Evolutionary conservation across 2,113 vertebrate species (phyloP), one percentile per base, ranked within the genome.

Genomic region (Azemiops feae): DNA sequence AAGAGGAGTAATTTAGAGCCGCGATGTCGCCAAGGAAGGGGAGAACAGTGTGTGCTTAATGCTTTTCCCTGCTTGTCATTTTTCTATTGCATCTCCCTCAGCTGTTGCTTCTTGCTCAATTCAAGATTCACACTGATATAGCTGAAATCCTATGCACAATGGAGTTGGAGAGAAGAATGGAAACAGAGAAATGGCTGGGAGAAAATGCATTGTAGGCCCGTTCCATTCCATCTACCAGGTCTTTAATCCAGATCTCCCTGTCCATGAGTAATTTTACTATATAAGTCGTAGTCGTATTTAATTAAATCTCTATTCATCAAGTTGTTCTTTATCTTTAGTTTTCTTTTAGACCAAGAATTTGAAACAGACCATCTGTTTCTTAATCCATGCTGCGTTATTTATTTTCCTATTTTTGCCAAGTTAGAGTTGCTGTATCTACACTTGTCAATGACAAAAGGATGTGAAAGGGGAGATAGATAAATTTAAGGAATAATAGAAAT

Each of bases 311-410:
- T 58, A n/a, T 58, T 39, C 43, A 45, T 45, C 53, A 86, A n/a
- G n/a, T 57, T 20, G 30, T 85, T 89, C 34, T 86, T 57, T 43
- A 53, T 90, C n/a, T 86, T 93, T 57, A 89, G 91, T 94, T 92
- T 91, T 16, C 90, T 95, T 89, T 91, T 89, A 91, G 87, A 90
- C 85, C 88, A 58, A 86, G n/a, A 27, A 58, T 87, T 16, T 86
- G 39, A 57, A 55, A n/a, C n/a, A 3, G 81, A 52, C 12, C 30
- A 34, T 47, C 55, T 64, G 27, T 89, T 94, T 25, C 52, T 91
- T 45, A 94, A 93, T 93, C 92, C 93, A 91, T 87, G 96, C 50
- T 64, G 53, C 93, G 50, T 85, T 95, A 34, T 94, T 34, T 16
- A 87, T 93, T 92, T 55, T 7, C 60, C 89, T 89, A 92, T 93